These are phyloP conservation scores for Neodontobutis hainanensis DNA, from an alignment of 2,113 vertebrate genomes.

Conservation along the genomic window DNA sequence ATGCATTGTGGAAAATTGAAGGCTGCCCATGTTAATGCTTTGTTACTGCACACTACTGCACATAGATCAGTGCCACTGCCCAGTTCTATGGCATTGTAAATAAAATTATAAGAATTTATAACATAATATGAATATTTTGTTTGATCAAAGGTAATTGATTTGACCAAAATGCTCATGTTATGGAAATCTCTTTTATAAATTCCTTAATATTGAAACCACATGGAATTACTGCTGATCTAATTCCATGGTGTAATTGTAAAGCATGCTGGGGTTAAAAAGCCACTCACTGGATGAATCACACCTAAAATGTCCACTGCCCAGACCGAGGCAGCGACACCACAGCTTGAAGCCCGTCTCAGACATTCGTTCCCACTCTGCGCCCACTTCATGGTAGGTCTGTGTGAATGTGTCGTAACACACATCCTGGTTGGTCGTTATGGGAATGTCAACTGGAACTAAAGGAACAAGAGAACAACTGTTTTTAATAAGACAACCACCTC, in stretches of 20 bases:
- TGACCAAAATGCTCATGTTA: too few species aligned
- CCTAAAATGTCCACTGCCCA: constrained; percentile 95
- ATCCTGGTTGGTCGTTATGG: constrained; percentile 71
- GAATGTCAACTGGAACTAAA: constrained; percentile 81
- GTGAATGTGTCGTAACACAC: constrained; percentile 94
- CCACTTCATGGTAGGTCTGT: constrained; percentile 86
- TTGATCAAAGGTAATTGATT: too few species aligned
- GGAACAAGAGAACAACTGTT: not conserved
- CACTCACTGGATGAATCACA: constrained; percentile 99
- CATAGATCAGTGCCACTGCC: constrained; percentile 30
- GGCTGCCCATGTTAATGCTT: constrained; percentile 47
- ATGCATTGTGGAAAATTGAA: not conserved
- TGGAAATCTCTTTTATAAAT: constrained; percentile 40
- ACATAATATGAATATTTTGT: too few species aligned
- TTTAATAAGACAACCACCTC: too few species aligned
- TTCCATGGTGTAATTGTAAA: constrained; percentile 54
- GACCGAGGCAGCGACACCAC: constrained; percentile 93
- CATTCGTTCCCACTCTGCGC: constrained; percentile 95
- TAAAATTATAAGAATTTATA: not conserved
- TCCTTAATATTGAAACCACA: constrained; percentile 32
- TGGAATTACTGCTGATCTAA: constrained; percentile 45
- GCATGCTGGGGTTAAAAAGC: constrained; percentile 71
- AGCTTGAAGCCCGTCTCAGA: constrained; percentile 97
- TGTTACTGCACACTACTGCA: not conserved
- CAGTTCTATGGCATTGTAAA: constrained; percentile 38